Conservation (phyloP, 37 sponge, comb jelly and placozoan genomes). For the Cliona cf. orientalis region DNA sequence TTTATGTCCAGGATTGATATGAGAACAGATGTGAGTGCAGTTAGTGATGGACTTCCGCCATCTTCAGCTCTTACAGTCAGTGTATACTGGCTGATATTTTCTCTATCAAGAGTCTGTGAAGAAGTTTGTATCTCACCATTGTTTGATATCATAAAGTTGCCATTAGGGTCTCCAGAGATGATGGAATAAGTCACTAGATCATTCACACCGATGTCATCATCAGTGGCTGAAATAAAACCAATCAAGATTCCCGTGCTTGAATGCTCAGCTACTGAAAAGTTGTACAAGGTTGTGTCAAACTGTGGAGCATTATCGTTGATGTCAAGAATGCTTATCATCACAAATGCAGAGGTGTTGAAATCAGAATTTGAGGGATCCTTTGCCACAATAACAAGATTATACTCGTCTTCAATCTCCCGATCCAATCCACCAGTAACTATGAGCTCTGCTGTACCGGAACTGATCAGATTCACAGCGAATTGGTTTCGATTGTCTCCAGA, state of each 20-base stretch:
- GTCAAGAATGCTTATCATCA: conserved; percentile 39
- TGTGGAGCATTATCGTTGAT: conserved; percentile 56
- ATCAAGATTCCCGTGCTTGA: conserved; percentile 1
- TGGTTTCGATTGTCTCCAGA: conserved; percentile 16
- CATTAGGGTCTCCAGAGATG: not conserved
- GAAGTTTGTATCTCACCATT: not conserved
- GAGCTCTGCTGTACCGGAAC: conserved; percentile 6
- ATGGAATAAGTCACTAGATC: conserved; percentile 28
- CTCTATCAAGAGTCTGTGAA: not conserved
- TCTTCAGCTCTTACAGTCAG: conserved; percentile 35
- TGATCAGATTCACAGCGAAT: conserved; percentile 35
- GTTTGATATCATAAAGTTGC: not conserved
- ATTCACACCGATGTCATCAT: conserved; percentile 46
- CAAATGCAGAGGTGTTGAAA: conserved; percentile 19
- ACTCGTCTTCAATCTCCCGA: conserved; percentile 24
- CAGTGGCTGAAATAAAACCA: conserved; percentile 39
- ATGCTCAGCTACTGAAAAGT: conserved; percentile 37
- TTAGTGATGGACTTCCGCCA: conserved; percentile 32
- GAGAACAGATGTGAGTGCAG: conserved; percentile 11
- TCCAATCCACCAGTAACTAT: conserved; percentile 37
- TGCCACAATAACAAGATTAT: conserved; percentile 8
- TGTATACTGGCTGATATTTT: not conserved
- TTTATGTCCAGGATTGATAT: conserved; percentile 67
- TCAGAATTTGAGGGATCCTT: not conserved
- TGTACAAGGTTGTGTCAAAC: conserved; percentile 9